Evolutionary conservation across 2,797 vertebrate genomes (phyloP), one percentile per base, ranked within the genome.

Genomic region (Strix occidentalis): DNA sequence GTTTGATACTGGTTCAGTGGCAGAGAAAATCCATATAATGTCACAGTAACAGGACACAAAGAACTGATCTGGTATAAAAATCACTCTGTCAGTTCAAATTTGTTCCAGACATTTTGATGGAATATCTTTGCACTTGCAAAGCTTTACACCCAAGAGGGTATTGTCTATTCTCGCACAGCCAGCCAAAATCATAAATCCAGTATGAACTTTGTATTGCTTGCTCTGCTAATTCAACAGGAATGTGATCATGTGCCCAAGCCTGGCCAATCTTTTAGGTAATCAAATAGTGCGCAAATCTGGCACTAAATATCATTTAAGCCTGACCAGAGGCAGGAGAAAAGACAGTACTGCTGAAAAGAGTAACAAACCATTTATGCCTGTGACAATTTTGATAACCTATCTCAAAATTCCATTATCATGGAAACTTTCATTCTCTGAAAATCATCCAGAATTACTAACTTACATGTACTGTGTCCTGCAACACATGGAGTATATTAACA

Each of bases 81-180:
- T 68, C 56, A 57, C 41, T 48, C 68, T 89, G 89, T 81, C 92
- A 8, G 37, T 81, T 92, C 66, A 64, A 81, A 93, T 95, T 93
- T 87, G 74, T 75, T 82, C 74, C 74, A 65, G 84, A 24, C 6
- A 1, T 69, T 95, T 92, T 87, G 89, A 88, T n/a, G 50, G 61
- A 82, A 45, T 75, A 71, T 46, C 74, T 87, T 82, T 82, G 84
- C 54, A 65, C 29, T 89, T 64, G n/a, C 26, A 93, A 71, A 94
- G 58, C 92, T 81, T 84, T 77, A 37, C 23, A 78, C 16, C 2
- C 0, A 0, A 68, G 39, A 41, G 58, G 18, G 58, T 51, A 92
- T 84, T 84, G 84, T 94, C 70, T 79, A 11, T 78, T 90, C 50
- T 87, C 0, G 1, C 63, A 81, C 26, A 75, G 81, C 19, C 80